These are phyloP conservation scores for Pristionchus japonicus DNA, from an alignment of 2,888 invertebrate species.

Conservation along the genomic window DNA sequence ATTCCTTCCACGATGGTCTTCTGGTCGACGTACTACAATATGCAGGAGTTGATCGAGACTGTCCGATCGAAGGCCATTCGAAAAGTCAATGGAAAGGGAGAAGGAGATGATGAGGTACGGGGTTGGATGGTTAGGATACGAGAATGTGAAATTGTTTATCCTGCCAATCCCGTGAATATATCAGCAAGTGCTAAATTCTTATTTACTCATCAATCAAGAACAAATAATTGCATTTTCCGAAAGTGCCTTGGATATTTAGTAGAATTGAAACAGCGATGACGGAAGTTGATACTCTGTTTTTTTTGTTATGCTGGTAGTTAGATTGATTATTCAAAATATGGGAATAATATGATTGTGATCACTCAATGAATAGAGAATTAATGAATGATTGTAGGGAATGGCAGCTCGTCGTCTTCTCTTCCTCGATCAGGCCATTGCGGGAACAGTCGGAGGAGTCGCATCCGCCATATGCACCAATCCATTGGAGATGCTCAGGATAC, in stretches of 20 bases:
- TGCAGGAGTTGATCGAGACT: constrained; percentile 51
- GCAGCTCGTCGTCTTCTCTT: constrained; percentile 34
- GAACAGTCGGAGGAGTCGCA: constrained; percentile 66
- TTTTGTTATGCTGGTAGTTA: too few species aligned
- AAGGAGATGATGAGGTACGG: constrained; percentile 22
- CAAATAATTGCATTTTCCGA: too few species aligned
- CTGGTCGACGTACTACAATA: constrained; percentile 72
- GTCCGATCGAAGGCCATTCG: not conserved
- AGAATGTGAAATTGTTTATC: not conserved
- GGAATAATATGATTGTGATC: too few species aligned
- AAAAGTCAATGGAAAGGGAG: not conserved
- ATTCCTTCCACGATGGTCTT: constrained; percentile 73
- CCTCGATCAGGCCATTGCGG: constrained; percentile 64
- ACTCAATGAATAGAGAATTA: not conserved
- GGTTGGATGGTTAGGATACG: too few species aligned
- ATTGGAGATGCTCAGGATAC: constrained; percentile 67
- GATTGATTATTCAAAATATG: too few species aligned
- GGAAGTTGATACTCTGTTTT: too few species aligned
- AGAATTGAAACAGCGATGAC: too few species aligned
- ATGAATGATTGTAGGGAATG: not conserved
- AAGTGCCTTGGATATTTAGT: too few species aligned
- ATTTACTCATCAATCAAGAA: too few species aligned
- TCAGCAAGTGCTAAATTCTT: too few species aligned
- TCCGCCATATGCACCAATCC: constrained; percentile 72
- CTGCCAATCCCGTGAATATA: too few species aligned